These are phyloP conservation scores for Popillia japonica DNA, from an alignment of 1,140 invertebrate genomes.

Conservation along the genomic window DNA sequence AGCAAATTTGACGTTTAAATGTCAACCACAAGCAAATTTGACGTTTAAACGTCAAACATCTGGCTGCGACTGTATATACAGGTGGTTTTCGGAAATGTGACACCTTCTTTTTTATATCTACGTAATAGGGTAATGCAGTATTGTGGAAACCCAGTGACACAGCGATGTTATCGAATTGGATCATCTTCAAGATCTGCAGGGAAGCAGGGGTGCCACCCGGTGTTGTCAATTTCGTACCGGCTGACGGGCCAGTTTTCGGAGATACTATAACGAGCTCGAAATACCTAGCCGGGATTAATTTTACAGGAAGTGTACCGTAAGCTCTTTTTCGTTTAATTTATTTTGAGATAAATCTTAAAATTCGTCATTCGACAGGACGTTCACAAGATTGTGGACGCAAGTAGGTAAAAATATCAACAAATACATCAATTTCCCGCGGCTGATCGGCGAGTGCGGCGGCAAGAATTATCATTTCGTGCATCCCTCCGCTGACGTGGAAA, in stretches of 20 bases:
- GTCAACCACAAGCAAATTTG: no score
- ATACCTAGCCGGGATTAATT: slow-evolving; percentile 93
- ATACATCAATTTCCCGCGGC: slow-evolving; percentile 91
- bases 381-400: slow-evolving; percentile 91
- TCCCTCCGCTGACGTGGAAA: slow-evolving; percentile 84
- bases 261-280: slow-evolving; percentile 87
- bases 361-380: slow-evolving; percentile 73
- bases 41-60: no score
- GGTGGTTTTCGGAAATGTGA: background rate
- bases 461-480: slow-evolving; percentile 99
- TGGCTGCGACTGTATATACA: no score
- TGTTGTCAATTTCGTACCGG: slow-evolving; percentile 97
- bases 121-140: slow-evolving; percentile 85
- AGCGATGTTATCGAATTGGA: slow-evolving; percentile 95
- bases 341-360: slow-evolving; percentile 11
- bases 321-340: slow-evolving; percentile 50
- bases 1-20: no score
- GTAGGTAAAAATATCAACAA: slow-evolving; percentile 88
- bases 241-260: slow-evolving; percentile 95
- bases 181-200: slow-evolving; percentile 90
- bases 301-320: slow-evolving; percentile 94
- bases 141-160: slow-evolving; percentile 99
- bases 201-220: slow-evolving; percentile 95
- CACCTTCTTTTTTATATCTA: background rate
- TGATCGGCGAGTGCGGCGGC: slow-evolving; percentile 97